phyloP scores from a whole-genome alignment of 2,888 invertebrate species.

The Melikaiella ostensackeni region DNA sequence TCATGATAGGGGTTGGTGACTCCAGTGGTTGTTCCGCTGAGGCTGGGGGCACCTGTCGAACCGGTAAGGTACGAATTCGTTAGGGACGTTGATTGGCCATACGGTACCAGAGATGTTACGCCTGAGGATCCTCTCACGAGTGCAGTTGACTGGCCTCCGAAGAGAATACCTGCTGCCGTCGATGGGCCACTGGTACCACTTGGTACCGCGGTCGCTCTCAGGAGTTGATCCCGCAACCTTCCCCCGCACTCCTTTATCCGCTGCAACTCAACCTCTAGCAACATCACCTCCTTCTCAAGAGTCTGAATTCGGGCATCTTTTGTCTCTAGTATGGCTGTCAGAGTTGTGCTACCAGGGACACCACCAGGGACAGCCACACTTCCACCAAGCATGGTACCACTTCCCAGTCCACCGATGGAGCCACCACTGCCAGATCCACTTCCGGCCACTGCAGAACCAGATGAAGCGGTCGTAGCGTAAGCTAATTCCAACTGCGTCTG shows the following conservation, averaged over 20 bases:
- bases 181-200: conserved; percentile 60
- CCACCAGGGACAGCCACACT: conserved; percentile 74
- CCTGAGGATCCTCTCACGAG: conserved; percentile 34
- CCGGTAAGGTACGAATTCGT: conserved; percentile 71
- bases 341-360: conserved; percentile 83
- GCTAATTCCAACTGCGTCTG: conserved; percentile 88
- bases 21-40: conserved; percentile 70
- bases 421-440: conserved; percentile 56
- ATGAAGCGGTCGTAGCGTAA: conserved; percentile 81
- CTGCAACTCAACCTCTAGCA: conserved; percentile 88
- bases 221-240: conserved; percentile 70
- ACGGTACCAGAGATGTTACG: conserved; percentile 67
- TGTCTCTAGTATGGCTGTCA: conserved; percentile 89
- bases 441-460: conserved; percentile 71
- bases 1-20: conserved; percentile 73
- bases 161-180: conserved; percentile 48
- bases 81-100: conserved; percentile 62
- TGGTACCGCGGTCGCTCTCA: conserved; percentile 70
- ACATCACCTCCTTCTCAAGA: conserved; percentile 89
- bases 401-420: conserved; percentile 59
- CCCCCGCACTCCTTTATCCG: conserved; percentile 78
- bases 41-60: conserved; percentile 67
- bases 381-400: conserved; percentile 70
- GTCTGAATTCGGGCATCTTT: conserved; percentile 93
- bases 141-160: conserved; percentile 40